Conservation (phyloP, 1,140 invertebrate species). For the Pomacea maculata region DNA sequence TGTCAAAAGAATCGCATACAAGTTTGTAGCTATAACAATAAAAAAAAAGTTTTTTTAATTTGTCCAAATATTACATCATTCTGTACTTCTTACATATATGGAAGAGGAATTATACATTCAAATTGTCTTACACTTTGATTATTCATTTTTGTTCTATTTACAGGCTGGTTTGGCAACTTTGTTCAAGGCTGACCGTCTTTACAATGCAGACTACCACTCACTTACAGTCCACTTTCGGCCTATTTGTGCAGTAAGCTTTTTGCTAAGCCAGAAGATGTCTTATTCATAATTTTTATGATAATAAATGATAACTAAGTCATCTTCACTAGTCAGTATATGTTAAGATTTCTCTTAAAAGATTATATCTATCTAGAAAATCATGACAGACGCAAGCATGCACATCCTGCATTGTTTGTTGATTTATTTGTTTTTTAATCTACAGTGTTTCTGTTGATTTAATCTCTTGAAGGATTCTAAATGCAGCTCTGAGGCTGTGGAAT, state of each 20-base stretch:
- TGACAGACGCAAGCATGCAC: no score
- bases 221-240: constrained; percentile 85
- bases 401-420: no score
- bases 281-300: constrained; percentile 2
- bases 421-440: not conserved
- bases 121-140: not conserved
- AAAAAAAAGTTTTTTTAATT: no score
- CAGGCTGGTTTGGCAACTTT: constrained; percentile 84
- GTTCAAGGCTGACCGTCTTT: constrained; percentile 89
- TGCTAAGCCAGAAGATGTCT: constrained; percentile 1
- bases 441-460: not conserved
- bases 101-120: no score
- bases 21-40: no score
- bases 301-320: no score
- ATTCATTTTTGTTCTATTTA: constrained; percentile 38
- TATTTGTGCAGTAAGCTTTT: constrained; percentile 73
- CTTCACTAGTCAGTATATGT: not conserved
- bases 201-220: constrained; percentile 94
- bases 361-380: no score
- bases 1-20: not conserved
- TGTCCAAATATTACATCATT: no score
- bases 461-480: constrained; percentile 70
- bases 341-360: not conserved
- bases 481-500: constrained; percentile 74
- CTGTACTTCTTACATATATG: no score